Evolutionary conservation across 2,113 vertebrate species (phyloP).

Genomic region (Chaetodon auriga): DNA sequence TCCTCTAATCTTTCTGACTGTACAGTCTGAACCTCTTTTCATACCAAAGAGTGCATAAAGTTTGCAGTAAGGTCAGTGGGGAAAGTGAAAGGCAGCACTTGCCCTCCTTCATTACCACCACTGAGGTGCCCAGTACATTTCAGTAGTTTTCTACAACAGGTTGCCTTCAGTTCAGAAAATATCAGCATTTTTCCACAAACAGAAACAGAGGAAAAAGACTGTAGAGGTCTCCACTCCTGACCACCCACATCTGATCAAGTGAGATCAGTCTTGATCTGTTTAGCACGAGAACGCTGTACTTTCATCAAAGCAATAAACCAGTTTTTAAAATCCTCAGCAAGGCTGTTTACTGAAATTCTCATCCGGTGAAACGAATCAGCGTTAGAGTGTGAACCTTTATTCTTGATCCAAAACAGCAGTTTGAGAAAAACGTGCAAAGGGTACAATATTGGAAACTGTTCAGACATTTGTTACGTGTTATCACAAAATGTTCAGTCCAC

Average conservation of each 20-base stretch:
- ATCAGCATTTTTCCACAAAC: not conserved
- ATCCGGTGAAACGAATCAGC: not conserved
- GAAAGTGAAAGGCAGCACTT: too few species aligned
- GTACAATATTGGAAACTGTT: not conserved
- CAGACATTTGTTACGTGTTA: not conserved
- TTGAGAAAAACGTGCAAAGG: not conserved
- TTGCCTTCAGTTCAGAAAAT: not conserved
- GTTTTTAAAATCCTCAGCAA: not conserved
- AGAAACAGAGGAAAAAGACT: not conserved
- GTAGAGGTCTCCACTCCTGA: not conserved
- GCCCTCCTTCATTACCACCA: too few species aligned
- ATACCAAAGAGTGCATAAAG: not conserved
- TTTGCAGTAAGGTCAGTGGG: too few species aligned
- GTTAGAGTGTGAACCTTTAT: not conserved
- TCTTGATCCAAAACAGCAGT: slow-evolving; percentile 8
- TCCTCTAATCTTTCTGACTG: not conserved
- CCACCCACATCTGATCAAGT: slow-evolving; percentile 21
- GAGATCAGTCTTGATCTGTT: not conserved
- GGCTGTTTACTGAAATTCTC: slow-evolving; percentile 11
- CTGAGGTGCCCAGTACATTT: too few species aligned
- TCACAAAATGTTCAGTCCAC: too few species aligned
- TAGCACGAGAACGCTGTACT: not conserved
- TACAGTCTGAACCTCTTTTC: not conserved
- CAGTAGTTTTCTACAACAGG: not conserved
- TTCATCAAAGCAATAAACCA: slow-evolving; percentile 5